phyloP scores from a whole-genome alignment of 92 coral and sea anemone species.

The Galaxea fascicularis region DNA sequence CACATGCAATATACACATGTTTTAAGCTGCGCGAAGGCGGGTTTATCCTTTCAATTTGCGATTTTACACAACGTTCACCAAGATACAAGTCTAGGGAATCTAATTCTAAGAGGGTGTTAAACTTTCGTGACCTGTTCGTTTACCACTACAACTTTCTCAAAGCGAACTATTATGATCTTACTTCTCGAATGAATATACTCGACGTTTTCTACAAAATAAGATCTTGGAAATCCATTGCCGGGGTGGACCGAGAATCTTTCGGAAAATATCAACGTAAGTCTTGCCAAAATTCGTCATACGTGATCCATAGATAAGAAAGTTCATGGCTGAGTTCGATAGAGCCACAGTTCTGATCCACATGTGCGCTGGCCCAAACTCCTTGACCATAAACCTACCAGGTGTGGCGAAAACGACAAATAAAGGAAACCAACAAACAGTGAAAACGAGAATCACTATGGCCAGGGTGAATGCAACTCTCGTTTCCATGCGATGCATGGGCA shows the following conservation, averaged over 20 bases:
- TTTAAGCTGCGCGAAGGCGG: too few species aligned
- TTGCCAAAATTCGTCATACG: background rate
- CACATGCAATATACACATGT: too few species aligned
- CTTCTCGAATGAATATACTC: too few species aligned
- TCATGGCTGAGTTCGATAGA: conserved; percentile 13
- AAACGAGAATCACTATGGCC: conserved; percentile 11
- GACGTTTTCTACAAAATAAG: too few species aligned
- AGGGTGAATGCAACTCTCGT: conserved; percentile 4
- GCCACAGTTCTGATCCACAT: conserved; percentile 18
- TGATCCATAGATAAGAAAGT: conserved; percentile 22
- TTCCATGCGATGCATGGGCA: background rate
- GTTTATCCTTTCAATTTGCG: too few species aligned
- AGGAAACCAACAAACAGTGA: conserved; percentile 15
- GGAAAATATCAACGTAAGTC: background rate
- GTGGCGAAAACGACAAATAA: background rate
- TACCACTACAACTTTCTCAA: too few species aligned
- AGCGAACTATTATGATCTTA: too few species aligned
- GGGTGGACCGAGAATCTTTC: background rate
- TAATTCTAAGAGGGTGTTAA: too few species aligned
- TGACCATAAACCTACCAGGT: background rate
- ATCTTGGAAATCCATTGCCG: too few species aligned
- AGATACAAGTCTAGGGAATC: too few species aligned
- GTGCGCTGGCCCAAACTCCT: background rate
- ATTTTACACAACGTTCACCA: too few species aligned
- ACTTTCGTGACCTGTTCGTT: too few species aligned